Evolutionary conservation across 2,888 invertebrate species (phyloP), one percentile per base, ranked within the genome.

Genomic region (Hermodice carunculata): DNA sequence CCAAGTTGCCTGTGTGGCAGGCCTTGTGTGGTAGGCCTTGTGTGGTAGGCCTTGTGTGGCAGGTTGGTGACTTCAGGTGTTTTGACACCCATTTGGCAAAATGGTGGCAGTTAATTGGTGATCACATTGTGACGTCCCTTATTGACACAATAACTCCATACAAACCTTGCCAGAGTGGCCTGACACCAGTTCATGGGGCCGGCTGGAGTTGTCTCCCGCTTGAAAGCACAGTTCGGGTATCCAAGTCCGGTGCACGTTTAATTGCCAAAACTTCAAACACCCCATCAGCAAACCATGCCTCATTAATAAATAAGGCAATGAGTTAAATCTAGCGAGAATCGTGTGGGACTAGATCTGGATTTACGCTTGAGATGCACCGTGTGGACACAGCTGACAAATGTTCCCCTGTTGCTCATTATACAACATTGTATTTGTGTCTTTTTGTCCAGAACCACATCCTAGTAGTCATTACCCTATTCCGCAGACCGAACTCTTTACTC

Each of bases 61-160:
- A 61, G 32, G 19, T 28, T 14, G 34, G 31, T 2, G 53, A 42
- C 19, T 29, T 22, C 42, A 61, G 44, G 22, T 53, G n/a, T 32
- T 26, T 28, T 4, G 53, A 54, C 43, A 61, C 31, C 28, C 53
- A 43, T 31, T 61, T 61, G 8, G 44, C 61, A 28, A 43, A 61
- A 53, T 61, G 52, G 28, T 61, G 61, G 31, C 61, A 61, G 61
- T 61, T 61, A 37, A n/a, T 61, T 61, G 32, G 53, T 53, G 43
- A 51, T 31, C 5, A 61, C 19, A 37, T 61, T 61, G 53, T 61
- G 53, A n/a, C 34, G 31, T 22, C 61, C 61, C 22, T 43, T 53
- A 6, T 28, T 31, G 14, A 43, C 31, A 14, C 61, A 46, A 48
- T 8, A 42, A 53, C 11, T 11, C 11, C 40, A 37, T 17, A 37